These are phyloP conservation scores for Agelaius tricolor DNA, from an alignment of 2,113 vertebrate genomes.

Conservation along the genomic window DNA sequence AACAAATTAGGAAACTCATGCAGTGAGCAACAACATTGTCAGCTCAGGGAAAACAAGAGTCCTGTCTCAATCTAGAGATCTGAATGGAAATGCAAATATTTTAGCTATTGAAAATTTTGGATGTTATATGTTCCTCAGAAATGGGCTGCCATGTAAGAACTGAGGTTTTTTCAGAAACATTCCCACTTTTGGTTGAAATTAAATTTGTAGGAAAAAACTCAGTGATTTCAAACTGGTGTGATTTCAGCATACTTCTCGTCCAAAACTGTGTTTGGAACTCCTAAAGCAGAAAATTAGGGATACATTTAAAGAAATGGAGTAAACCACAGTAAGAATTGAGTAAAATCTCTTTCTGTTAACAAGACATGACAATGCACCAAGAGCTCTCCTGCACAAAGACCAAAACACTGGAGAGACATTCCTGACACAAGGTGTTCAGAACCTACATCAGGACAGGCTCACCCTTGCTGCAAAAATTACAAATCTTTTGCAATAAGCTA, in stretches of 20 bases:
- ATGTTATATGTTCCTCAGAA: neutral
- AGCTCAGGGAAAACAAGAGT: neutral
- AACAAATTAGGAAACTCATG: neutral
- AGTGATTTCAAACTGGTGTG: neutral
- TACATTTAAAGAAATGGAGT: neutral
- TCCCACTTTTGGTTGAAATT: neutral
- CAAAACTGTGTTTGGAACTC: neutral
- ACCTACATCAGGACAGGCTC: neutral
- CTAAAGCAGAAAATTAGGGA: neutral
- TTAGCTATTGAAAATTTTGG: neutral
- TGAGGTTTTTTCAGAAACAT: neutral
- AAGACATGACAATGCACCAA: neutral
- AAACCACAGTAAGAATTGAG: neutral
- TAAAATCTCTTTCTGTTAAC: neutral
- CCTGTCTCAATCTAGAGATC: neutral
- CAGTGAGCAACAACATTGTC: neutral
- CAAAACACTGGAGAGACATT: neutral
- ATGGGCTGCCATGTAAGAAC: neutral
- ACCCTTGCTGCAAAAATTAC: neutral
- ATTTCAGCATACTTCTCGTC: neutral
- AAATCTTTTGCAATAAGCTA: neutral
- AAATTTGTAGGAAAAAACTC: neutral
- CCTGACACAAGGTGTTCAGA: neutral
- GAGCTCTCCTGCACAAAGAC: neutral
- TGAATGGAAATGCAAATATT: neutral